Conservation (phyloP, 2,888 invertebrate genomes). For the Coleophora deauratella region DNA sequence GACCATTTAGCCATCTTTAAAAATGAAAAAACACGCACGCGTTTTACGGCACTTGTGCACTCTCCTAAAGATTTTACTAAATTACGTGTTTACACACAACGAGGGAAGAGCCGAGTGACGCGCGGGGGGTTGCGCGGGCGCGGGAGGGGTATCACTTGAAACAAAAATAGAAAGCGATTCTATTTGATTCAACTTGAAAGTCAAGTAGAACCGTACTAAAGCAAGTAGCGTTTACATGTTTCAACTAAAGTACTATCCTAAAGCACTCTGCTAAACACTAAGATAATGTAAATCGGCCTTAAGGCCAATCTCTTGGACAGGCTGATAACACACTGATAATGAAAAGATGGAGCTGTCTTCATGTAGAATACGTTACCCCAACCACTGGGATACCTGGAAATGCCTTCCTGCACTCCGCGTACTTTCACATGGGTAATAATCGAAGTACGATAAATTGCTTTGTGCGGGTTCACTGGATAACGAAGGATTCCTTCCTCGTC, state of each 20-base stretch:
- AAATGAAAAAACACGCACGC: conserved; percentile 3
- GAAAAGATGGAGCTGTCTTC: too few relatives aligned
- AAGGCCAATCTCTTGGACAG: too few relatives aligned
- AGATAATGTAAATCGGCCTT: conserved; percentile 3
- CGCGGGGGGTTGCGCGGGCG: conserved; percentile 4
- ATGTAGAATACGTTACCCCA: too few relatives aligned
- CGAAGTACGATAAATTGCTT: too few relatives aligned
- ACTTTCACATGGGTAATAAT: too few relatives aligned
- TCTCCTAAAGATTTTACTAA: conserved; percentile 4
- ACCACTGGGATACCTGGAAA: too few relatives aligned
- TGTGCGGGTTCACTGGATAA: too few relatives aligned
- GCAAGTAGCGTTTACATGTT: conserved; percentile 1
- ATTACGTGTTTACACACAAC: conserved; percentile 2
- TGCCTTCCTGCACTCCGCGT: too few relatives aligned
- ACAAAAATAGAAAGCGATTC: conserved; percentile 3
- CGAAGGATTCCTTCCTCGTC: too few relatives aligned
- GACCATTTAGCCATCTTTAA: conserved; percentile 1
- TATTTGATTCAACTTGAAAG: conserved; percentile 4
- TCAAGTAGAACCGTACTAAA: conserved; percentile 2
- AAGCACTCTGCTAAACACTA: conserved; percentile 2
- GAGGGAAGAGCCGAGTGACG: conserved; percentile 1
- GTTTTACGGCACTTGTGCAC: conserved; percentile 4
- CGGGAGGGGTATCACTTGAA: conserved; percentile 2
- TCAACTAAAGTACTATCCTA: conserved; percentile 3
- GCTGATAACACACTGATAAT: too few relatives aligned